Percentiles rank a stretch among this genome's conserved stretches.
phyloP scores from a whole-genome alignment of 2,113 vertebrate species.

The Bufo bufo region DNA sequence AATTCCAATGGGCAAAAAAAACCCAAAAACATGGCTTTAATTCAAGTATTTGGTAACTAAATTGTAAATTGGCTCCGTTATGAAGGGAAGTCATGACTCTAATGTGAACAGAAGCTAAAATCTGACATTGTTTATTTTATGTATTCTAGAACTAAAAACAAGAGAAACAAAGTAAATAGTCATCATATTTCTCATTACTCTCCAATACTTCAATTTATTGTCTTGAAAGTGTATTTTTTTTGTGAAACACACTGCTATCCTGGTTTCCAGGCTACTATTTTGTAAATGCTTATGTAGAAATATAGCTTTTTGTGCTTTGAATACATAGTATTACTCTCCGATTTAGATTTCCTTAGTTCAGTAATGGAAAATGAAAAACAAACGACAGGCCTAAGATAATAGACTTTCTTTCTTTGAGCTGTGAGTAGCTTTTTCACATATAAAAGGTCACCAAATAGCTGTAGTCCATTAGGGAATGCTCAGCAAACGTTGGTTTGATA shows the following conservation, averaged over 20 bases:
- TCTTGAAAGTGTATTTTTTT: background rate
- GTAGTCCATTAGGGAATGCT: slow-evolving; percentile 59
- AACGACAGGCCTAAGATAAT: slow-evolving; percentile 57
- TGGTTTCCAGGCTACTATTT: slow-evolving; percentile 38
- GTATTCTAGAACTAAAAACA: background rate
- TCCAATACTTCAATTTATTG: background rate
- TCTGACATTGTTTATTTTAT: background rate
- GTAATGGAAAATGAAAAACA: slow-evolving; percentile 59
- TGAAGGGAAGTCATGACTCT: too few species aligned
- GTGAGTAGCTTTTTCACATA: slow-evolving; percentile 59
- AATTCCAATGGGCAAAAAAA: too few species aligned
- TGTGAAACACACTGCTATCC: background rate
- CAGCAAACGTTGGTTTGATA: slow-evolving; percentile 60
- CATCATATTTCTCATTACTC: background rate
- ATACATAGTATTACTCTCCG: slow-evolving; percentile 44
- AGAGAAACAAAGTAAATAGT: background rate
- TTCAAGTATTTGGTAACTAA: background rate
- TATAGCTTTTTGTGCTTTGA: slow-evolving; percentile 44
- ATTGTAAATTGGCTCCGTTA: background rate
- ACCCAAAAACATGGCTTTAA: background rate
- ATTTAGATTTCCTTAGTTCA: slow-evolving; percentile 55
- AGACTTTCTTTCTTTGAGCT: slow-evolving; percentile 59
- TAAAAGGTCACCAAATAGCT: slow-evolving; percentile 59
- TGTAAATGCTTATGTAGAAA: slow-evolving; percentile 44
- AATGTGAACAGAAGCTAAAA: background rate